Evolutionary conservation across 2,888 invertebrate species (phyloP), one percentile per base, ranked within the genome.

Genomic region (Ennomos quercinarius): DNA sequence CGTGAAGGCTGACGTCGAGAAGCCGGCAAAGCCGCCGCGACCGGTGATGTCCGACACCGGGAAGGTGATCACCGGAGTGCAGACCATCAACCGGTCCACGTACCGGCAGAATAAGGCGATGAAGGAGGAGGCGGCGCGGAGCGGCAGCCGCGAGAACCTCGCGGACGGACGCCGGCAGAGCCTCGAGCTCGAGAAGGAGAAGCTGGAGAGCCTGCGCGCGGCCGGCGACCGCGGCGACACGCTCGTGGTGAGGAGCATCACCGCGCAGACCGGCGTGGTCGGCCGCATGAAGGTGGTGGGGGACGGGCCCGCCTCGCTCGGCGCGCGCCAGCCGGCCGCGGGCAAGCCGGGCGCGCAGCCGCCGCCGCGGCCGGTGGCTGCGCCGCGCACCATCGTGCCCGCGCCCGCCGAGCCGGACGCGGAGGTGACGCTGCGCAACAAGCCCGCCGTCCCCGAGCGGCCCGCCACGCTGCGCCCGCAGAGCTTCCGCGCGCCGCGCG

Each of bases 361-460:
- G 12, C 82, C 82, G 70, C 82, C 83, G 37, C 80, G 90, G n/a
- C 93, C 93, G 6, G 86, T 91, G 34, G 93, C 93, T 13, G 87
- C 93, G 59, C 93, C 93, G 55, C 81, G 93, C 47, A 90, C 91
- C 13, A 71, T 87, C 46, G 64, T 86, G 60, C 87, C 88, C 12
- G 67, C 76, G 38, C 78, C 60, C 8, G 34, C 62, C 9, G 81
- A 78, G 11, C 78, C 77, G 11, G 80, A 79, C 27, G 84, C 74
- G 37, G 85, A 83, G 45, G 94, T 95, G 44, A 93, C 93, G 76
- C 80, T 95, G 66, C 92, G 95, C 34, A 90, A 94, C 78, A 97
- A 97, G 84, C 97, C 97, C 8, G 96, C 95, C 50, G 94, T 97
- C 68, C 97, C 97, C 49, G 96, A 97, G 82, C 93, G 97, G 56